Base-by-base conservation (phyloP, 23 tunicate species). In the Styela clava region DNA sequence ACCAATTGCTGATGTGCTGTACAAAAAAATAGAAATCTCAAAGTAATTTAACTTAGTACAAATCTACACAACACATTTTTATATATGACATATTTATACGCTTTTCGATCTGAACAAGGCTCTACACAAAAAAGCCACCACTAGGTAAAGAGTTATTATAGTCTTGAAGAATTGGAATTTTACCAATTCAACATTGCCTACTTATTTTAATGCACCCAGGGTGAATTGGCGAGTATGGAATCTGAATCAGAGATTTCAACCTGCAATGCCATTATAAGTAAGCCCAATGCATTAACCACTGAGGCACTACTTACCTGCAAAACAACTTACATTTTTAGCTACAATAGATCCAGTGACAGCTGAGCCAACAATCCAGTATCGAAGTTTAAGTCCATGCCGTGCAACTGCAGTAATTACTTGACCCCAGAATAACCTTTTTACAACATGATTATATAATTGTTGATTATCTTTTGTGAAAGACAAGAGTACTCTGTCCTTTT, bases 331-430 rank as follows among this genome's bases (percentile, higher is more conserved):
- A 62, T 72, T 85, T 91, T 82, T 82, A 3, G 79, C 86, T 31
- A 83, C 85, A 5, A 63, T 24, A 9, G 62, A 84, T 35, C 89
- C 89, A 28, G 86, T 83, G 74, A 91, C 78, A 22, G 87, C 68
- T 31, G 83, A 78, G 22, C 90, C 97, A 62, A 91, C 63, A 28
- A 91, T 76, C 97, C 97, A 91, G 78, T 91, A 91, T 25, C 97
- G 67, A 52, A 91, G 31, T 83, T 91, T 91, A 1, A 52, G 30
- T 12, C 83, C 82, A 33, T 86, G 89, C 2, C 79, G 52, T 18
- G 74, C 51, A 23, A 73, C 87, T 28, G 78, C 62, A 69, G 52
- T 83, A 35, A 61, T 63, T 33, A 86, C 29, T 30, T 35, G 23
- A 31, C 85, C 82, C 68, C 83, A 24, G 61, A 83, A 65, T 16